Evolutionary conservation across 2,888 invertebrate genomes (phyloP), one percentile per base, ranked within the genome.

Genomic region (Tachina lurida): DNA sequence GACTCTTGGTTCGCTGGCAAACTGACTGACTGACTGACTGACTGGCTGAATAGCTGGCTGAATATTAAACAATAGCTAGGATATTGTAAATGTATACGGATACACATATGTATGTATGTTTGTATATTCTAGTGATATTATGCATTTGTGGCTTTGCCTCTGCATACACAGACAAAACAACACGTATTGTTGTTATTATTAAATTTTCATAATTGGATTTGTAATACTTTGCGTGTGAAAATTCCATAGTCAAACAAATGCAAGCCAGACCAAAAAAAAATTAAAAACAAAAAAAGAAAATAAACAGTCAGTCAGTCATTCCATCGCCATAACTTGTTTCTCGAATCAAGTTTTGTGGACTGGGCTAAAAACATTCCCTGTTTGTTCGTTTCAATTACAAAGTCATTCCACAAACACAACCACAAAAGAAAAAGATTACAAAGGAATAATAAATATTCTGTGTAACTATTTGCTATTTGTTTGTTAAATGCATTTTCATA

Each of bases 121-220:
- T 45, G 54, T 19, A 22, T 45, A n/a, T 56, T 45, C 54, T 60
- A 54, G 54, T 31, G 45, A 13, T 49, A 54, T 41, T 71, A n/a
- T 79, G 71, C 45, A 63, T 54, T 71, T 71, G 47, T 63, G 13
- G 54, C 54, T 56, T 63, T 19, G 41, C 49, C 63, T 41, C 56
- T 45, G n/a, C 52, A 63, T 22, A 68, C 67, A 77, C 15, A 77
- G 47, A 60, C 13, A 45, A 62, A 7, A 54, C 15, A 62, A 70
- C 54, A 70, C 54, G 62, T 52, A 52, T 83, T 77, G 47, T 63
- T 73, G 78, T 80, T 86, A 83, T 83, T 86, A 86, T 83, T 86
- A 79, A 83, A 83, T 86, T 82, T 56, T 83, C 86, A 86, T 86
- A 86, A 86, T 86, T 86, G 83, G 86, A 83, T 86, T 86, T 86